phyloP scores from a whole-genome alignment of 2,888 invertebrate genomes.

The Tipula unca region DNA sequence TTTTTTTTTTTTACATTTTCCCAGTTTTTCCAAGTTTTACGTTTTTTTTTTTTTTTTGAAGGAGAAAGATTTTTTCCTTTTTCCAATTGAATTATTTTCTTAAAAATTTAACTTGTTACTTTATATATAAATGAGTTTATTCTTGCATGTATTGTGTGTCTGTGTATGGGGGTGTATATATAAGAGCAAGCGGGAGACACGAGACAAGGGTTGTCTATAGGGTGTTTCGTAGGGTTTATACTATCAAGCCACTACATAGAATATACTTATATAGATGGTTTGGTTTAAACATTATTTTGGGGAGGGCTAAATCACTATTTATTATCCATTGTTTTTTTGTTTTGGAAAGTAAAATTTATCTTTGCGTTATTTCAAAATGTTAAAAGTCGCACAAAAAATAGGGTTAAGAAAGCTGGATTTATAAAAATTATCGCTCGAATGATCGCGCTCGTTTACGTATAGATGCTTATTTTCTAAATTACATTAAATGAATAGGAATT shows the following conservation, averaged over 20 bases:
- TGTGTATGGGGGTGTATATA: background rate
- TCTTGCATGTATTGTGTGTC: background rate
- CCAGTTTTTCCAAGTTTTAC: background rate
- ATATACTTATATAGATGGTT: background rate
- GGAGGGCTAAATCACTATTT: background rate
- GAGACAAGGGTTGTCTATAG: background rate
- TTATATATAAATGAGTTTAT: background rate
- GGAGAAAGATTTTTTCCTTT: background rate
- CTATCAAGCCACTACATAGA: background rate
- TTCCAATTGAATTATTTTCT: background rate
- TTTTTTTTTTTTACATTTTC: background rate
- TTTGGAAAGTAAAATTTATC: background rate
- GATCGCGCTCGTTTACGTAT: background rate
- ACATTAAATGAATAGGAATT: no score
- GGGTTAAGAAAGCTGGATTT: background rate
- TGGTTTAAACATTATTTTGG: background rate
- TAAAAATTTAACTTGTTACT: conserved; percentile 2
- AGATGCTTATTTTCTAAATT: no score
- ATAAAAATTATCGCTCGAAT: background rate
- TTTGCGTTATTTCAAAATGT: background rate
- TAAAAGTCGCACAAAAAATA: background rate
- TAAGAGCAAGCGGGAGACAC: background rate
- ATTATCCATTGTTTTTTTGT: background rate
- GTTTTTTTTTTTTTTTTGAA: background rate
- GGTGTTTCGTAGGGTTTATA: background rate